Percentiles rank a stretch among this genome's conserved stretches.
These are phyloP conservation scores for Lichenostomus cassidix DNA, from an alignment of 2,113 vertebrate genomes.

Conservation along the genomic window DNA sequence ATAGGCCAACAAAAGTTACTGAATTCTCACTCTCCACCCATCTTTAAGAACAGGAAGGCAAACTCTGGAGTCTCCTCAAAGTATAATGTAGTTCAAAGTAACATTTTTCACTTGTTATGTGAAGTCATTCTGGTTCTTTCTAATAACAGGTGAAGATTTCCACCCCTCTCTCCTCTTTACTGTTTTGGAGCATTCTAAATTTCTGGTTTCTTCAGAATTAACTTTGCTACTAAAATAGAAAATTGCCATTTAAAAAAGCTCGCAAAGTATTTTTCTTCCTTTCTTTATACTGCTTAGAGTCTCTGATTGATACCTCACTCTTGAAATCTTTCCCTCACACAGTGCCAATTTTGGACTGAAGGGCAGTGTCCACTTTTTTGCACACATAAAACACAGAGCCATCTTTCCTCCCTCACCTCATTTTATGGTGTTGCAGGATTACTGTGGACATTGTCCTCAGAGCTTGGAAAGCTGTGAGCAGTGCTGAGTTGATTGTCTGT, in stretches of 20 bases:
- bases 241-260: background rate
- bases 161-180: too few relatives aligned
- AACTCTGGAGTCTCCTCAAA: background rate
- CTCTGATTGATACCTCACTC: background rate
- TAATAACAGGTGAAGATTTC: background rate
- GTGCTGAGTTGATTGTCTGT: background rate
- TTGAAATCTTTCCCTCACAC: background rate
- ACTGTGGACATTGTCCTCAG: background rate
- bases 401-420: background rate
- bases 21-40: background rate
- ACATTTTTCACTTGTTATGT: background rate
- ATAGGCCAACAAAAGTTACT: background rate
- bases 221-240: background rate
- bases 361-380: background rate
- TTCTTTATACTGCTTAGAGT: background rate
- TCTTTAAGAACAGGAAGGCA: background rate
- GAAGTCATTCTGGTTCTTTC: background rate
- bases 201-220: background rate
- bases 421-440: background rate
- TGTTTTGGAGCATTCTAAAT: background rate
- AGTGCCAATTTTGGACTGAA: background rate
- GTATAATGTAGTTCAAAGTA: background rate
- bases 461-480: background rate
- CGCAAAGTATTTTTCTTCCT: background rate
- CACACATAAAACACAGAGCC: background rate